Evolutionary conservation across 2,797 vertebrate genomes (phyloP).

Genomic region (Darevskia nairensis): DNA sequence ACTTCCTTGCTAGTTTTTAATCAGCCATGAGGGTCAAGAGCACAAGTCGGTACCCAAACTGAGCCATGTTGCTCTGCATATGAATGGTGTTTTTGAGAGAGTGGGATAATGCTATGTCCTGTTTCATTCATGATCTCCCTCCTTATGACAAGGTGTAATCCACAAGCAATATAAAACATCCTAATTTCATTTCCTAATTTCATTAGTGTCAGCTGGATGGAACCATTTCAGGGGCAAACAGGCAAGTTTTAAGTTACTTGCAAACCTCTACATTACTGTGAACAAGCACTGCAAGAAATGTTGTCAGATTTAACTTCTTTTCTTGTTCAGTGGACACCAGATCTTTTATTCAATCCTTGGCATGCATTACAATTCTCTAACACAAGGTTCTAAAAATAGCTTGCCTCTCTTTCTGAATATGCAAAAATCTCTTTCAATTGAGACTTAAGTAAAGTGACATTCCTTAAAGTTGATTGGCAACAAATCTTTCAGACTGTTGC

Average conservation of each 20-base stretch:
- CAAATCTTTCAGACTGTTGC: slow-evolving; percentile 18
- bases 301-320: not conserved
- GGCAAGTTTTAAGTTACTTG: not conserved
- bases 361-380: not conserved
- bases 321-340: not conserved
- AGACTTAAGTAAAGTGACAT: slow-evolving; percentile 26
- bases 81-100: too few species aligned
- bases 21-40: too few species aligned
- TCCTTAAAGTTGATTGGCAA: slow-evolving; percentile 22
- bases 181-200: slow-evolving; percentile 6
- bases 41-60: too few species aligned
- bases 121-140: not conserved
- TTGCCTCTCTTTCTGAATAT: slow-evolving; percentile 16
- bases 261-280: not conserved
- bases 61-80: not conserved
- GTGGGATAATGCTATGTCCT: not conserved
- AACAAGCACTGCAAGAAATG: not conserved
- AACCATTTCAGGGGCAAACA: slow-evolving; percentile 8
- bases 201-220: not conserved
- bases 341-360: not conserved
- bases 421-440: slow-evolving; percentile 22
- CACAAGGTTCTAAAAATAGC: not conserved
- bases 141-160: not conserved
- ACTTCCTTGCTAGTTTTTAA: too few species aligned
- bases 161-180: not conserved